Evolutionary conservation across 2,888 invertebrate genomes (phyloP), one percentile per base, ranked within the genome.

Genomic region (Ichneumon xanthorius): DNA sequence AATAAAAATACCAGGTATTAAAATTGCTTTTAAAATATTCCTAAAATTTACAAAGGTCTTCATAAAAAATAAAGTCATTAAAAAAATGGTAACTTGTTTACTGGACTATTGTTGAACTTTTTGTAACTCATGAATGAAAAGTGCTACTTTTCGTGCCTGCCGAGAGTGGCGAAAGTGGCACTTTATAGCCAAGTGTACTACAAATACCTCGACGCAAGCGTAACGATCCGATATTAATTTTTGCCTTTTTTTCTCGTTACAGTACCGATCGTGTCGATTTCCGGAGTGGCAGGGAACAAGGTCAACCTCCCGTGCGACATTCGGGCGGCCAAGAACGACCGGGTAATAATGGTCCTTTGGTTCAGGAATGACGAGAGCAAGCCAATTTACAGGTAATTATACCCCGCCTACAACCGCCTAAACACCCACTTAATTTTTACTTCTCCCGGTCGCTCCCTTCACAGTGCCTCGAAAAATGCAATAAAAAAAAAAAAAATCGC

Each of bases 301-400:
- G 97, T 97, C 26, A 96, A 97, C 87, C 95, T 98, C 77, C 98
- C 98, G 14, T 98, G 98, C 94, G 97, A 98, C 94, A 97, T 98
- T 88, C 96, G 96, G 89, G 96, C 98, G 9, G 95, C 96, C 88
- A 96, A 97, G 91, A 96, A 97, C 91, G 98, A 98, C 94, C 96
- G 96, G 37, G 97, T 98, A 78, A 97, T 96, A 91, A 97, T 98
- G 97, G 98, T 98, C 88, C 95, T 98, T 53, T 98, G 98, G 98
- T 98, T 97, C 94, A 97, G 97, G 92, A 97, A 97, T 93, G 96
- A 96, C 58, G 97, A 96, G 89, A 96, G 96, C 48, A 97, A 97
- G 92, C 98, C 98, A 37, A 95, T 98, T 86, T 98, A 97, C 95
- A 98, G 97, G 98, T 98, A 94, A 94, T 94, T 40, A 67, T 4